Conservation (phyloP, 2,113 vertebrate genomes). For the Delphinapterus leucas region DNA sequence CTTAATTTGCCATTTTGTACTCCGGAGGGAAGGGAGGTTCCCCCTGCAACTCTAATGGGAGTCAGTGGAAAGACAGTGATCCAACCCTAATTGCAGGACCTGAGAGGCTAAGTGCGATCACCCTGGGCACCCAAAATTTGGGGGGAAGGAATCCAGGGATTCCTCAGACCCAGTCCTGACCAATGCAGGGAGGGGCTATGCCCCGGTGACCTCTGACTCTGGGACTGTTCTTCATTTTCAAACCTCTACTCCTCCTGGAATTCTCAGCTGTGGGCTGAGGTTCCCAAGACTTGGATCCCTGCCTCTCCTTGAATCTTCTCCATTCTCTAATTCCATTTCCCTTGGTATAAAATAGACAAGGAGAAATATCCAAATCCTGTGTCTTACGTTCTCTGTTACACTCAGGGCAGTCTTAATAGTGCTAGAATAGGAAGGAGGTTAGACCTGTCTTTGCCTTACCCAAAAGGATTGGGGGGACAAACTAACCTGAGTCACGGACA, state of each 20-base stretch:
- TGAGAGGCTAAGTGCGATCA: background rate
- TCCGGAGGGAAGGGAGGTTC: background rate
- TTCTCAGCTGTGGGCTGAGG: background rate
- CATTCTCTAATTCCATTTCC: background rate
- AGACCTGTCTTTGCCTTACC: background rate
- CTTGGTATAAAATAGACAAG: background rate
- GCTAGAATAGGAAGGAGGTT: background rate
- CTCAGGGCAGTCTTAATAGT: background rate
- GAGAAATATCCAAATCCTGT: background rate
- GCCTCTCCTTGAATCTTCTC: background rate
- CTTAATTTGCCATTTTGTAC: background rate
- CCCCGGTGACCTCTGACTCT: background rate
- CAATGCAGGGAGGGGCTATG: too few relatives aligned
- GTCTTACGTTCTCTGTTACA: background rate
- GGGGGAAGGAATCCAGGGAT: background rate
- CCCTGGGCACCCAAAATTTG: background rate
- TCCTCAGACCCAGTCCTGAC: background rate
- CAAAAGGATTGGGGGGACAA: background rate
- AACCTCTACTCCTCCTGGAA: background rate
- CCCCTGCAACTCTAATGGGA: background rate
- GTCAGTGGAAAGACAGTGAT: background rate
- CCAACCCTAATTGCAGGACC: background rate
- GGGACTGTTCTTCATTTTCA: background rate
- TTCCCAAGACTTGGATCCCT: background rate
- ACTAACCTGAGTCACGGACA: background rate